These are phyloP conservation scores for Okapia johnstoni DNA, from an alignment of 2,113 vertebrate genomes.

Conservation along the genomic window DNA sequence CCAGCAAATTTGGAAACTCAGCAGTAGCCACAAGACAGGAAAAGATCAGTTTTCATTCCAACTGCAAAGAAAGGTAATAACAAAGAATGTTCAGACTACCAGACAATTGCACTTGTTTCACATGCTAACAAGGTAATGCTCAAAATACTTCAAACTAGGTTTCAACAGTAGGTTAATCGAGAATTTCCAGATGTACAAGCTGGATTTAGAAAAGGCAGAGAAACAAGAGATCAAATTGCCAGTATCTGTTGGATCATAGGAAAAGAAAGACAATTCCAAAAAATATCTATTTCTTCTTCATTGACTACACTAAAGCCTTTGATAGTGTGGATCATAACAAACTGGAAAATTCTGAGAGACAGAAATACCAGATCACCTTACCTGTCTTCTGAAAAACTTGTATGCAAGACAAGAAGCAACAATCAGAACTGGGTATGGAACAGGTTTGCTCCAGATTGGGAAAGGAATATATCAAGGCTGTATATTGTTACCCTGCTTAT, in stretches of 20 bases:
- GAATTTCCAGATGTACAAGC: neutral
- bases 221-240: neutral
- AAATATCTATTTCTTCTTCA: neutral
- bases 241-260: neutral
- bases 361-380: neutral
- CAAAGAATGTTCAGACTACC: neutral
- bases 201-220: neutral
- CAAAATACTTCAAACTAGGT: neutral
- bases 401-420: neutral
- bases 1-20: neutral
- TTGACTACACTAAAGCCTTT: neutral
- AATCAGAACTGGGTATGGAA: neutral
- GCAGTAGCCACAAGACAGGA: neutral
- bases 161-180: neutral
- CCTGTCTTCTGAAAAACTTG: neutral
- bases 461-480: neutral
- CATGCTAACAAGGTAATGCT: neutral
- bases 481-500: neutral
- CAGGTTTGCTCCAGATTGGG: neutral
- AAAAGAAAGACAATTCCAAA: neutral
- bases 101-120: neutral
- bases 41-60: neutral
- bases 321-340: neutral
- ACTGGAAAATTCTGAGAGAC: neutral
- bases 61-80: neutral